Evolutionary conservation across 2,888 invertebrate species (phyloP).

Genomic region (Piscicola geometra): DNA sequence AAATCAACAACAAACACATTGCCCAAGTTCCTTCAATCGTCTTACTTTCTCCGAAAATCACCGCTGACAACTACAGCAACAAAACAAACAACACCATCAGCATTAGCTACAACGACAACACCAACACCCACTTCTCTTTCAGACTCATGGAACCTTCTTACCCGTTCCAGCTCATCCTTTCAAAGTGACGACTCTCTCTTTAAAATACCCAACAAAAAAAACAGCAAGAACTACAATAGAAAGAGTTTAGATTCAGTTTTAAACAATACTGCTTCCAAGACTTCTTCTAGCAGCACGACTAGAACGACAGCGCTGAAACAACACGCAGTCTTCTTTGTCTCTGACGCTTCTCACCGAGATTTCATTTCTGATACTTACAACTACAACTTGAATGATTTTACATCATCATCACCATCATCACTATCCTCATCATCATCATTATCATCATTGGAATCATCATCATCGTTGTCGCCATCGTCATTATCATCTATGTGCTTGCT

Average conservation of each 20-base stretch:
- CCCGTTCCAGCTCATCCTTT: too few relatives aligned
- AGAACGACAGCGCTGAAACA: slow-evolving; percentile 8
- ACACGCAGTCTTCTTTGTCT: not conserved
- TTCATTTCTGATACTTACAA: not conserved
- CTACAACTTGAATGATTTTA: not conserved
- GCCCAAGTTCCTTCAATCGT: too few relatives aligned
- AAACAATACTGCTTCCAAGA: too few relatives aligned
- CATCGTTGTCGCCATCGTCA: slow-evolving; percentile 10
- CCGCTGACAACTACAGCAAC: too few relatives aligned
- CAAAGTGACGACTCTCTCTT: too few relatives aligned
- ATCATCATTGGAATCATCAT: slow-evolving; percentile 1
- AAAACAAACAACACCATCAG: too few relatives aligned
- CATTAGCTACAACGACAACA: not conserved
- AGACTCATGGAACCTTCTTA: not conserved
- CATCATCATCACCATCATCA: not conserved
- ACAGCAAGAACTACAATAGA: too few relatives aligned
- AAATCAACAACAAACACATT: too few relatives aligned
- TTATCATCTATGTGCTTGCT: slow-evolving; percentile 5
- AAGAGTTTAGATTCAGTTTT: too few relatives aligned
- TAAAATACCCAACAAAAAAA: too few relatives aligned
- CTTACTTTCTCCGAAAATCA: too few relatives aligned
- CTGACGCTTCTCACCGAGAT: not conserved
- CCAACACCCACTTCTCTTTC: not conserved
- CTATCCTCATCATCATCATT: not conserved
- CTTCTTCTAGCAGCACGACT: not conserved